Evolutionary conservation across 2,888 invertebrate species (phyloP).

Genomic region (Tetropium fuscum): DNA sequence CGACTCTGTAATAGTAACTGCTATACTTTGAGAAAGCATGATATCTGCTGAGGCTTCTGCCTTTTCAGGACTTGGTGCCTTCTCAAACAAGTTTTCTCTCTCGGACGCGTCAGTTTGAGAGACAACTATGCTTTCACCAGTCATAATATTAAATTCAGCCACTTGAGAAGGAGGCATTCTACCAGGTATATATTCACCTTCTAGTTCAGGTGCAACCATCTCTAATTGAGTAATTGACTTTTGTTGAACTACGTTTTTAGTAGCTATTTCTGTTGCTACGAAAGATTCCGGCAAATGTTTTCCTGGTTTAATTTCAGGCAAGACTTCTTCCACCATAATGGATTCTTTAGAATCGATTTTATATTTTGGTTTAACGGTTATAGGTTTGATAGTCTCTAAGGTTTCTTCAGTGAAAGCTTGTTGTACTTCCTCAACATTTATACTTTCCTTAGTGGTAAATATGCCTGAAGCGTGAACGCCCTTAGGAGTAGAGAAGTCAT

Average conservation of each 20-base stretch:
- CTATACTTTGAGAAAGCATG: constrained; percentile 69
- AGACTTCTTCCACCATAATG: constrained; percentile 75
- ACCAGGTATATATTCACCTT: constrained; percentile 72
- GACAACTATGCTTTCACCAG: constrained; percentile 73
- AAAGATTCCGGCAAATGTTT: constrained; percentile 84
- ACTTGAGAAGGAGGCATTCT: constrained; percentile 73
- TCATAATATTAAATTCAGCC: constrained; percentile 71
- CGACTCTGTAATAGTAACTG: constrained; percentile 72
- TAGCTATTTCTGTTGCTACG: constrained; percentile 83
- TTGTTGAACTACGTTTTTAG: constrained; percentile 73
- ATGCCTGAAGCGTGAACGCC: constrained; percentile 70
- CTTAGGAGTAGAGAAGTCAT: constrained; percentile 66
- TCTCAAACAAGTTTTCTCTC: constrained; percentile 72
- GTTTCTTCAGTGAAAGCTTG: constrained; percentile 73
- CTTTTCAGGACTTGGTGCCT: constrained; percentile 62
- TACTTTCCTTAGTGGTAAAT: constrained; percentile 72
- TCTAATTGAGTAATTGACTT: constrained; percentile 75
- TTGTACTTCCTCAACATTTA: constrained; percentile 74
- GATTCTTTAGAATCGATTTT: constrained; percentile 75
- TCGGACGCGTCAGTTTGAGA: constrained; percentile 72
- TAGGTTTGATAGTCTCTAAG: constrained; percentile 67
- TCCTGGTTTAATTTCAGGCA: constrained; percentile 78
- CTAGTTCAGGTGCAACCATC: constrained; percentile 76
- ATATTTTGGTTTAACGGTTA: constrained; percentile 70
- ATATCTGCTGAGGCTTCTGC: constrained; percentile 68